Percentiles rank a stretch among this genome's conserved stretches.
These are phyloP conservation scores for Oryzias sinensis DNA, from an alignment of 2,797 vertebrate species.

Conservation along the genomic window DNA sequence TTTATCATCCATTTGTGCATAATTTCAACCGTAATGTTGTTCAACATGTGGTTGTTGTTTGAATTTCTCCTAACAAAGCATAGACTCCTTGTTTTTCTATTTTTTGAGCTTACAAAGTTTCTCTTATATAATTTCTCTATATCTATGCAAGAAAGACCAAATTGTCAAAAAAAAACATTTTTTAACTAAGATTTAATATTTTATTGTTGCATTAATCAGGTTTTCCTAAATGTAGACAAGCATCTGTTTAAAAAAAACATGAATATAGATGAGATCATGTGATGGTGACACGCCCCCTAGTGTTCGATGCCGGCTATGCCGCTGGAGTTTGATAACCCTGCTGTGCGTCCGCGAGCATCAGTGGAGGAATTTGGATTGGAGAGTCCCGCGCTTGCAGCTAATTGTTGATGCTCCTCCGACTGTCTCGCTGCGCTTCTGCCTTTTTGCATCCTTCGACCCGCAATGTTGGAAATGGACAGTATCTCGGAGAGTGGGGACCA, in stretches of 20 bases:
- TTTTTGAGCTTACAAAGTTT: too few species aligned
- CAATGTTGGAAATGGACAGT: conserved; percentile 69
- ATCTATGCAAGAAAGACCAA: too few species aligned
- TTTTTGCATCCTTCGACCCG: conserved; percentile 41
- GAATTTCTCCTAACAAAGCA: too few species aligned
- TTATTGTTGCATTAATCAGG: too few species aligned
- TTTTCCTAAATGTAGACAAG: background rate
- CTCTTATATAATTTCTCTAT: too few species aligned
- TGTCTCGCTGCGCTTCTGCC: conserved; percentile 36
- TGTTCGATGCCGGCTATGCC: conserved; percentile 46
- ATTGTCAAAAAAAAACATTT: too few species aligned
- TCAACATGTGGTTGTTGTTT: too few species aligned
- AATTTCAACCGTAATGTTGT: too few species aligned
- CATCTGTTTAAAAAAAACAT: conserved; percentile 5
- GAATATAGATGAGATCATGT: conserved; percentile 23
- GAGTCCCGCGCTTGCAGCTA: conserved; percentile 33
- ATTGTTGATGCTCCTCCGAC: conserved; percentile 64
- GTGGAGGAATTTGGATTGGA: conserved; percentile 71
- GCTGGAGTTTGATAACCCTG: conserved; percentile 66
- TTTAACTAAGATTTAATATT: too few species aligned
- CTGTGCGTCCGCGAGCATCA: conserved; percentile 65
- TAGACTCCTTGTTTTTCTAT: too few species aligned
- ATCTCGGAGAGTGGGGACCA: conserved; percentile 64
- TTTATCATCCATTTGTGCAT: too few species aligned
- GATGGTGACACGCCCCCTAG: conserved; percentile 74